Evolutionary conservation across 2,888 invertebrate species (phyloP).

Genomic region (Auanema sp.): DNA sequence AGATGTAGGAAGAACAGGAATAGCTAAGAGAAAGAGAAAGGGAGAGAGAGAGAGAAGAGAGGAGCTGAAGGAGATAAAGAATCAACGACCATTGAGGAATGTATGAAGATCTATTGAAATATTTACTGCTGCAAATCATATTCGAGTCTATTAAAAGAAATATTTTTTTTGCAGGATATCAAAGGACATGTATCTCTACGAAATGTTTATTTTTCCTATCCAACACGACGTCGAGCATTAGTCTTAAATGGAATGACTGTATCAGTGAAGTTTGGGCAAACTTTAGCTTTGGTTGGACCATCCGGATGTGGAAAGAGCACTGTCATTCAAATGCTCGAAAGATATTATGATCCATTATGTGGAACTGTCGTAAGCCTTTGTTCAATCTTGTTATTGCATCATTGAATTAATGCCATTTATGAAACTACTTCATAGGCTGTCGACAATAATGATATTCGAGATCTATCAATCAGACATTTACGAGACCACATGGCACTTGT

Average conservation of each 20-base stretch:
- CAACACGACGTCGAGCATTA: constrained; percentile 74
- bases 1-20: too few species aligned
- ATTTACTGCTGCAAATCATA: too few species aligned
- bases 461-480: constrained; percentile 43
- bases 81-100: too few species aligned
- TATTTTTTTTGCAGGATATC: constrained; percentile 20
- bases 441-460: constrained; percentile 60
- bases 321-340: constrained; percentile 65
- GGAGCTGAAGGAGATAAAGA: too few species aligned
- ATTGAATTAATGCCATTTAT: not conserved
- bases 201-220: constrained; percentile 80
- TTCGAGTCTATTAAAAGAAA: too few species aligned
- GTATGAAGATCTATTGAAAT: too few species aligned
- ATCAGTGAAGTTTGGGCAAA: constrained; percentile 61
- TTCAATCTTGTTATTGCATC: not conserved
- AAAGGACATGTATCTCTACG: constrained; percentile 75
- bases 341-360: constrained; percentile 64
- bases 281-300: constrained; percentile 66
- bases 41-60: too few species aligned
- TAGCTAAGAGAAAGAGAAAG: too few species aligned
- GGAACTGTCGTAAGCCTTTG: constrained; percentile 67
- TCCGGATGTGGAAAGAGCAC: constrained; percentile 66
- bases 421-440: constrained; percentile 30
- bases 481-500: constrained; percentile 63
- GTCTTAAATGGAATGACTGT: constrained; percentile 38